These are phyloP conservation scores for Troides oblongomaculatus DNA, from an alignment of 2,888 invertebrate species.

Conservation along the genomic window DNA sequence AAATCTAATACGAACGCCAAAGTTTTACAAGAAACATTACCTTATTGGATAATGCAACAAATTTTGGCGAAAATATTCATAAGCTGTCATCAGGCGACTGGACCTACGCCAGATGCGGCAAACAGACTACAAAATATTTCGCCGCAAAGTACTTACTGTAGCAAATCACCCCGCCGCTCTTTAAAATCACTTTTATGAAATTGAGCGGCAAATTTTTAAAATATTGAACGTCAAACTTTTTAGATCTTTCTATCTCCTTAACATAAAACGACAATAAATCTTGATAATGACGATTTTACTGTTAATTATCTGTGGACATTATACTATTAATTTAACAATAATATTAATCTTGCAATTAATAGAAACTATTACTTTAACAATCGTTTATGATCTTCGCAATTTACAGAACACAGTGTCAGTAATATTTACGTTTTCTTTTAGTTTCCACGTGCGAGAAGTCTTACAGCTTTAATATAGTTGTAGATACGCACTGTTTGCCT, in stretches of 20 bases:
- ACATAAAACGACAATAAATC: background rate
- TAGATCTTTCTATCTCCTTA: slow-evolving; percentile 9
- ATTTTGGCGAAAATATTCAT: slow-evolving; percentile 79
- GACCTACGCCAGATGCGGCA: slow-evolving; percentile 75
- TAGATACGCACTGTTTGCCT: slow-evolving; percentile 66
- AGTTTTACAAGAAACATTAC: slow-evolving; percentile 62
- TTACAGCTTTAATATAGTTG: background rate
- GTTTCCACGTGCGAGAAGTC: background rate
- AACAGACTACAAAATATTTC: slow-evolving; percentile 75
- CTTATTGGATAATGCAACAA: slow-evolving; percentile 61
- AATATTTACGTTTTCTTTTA: background rate
- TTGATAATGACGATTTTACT: background rate
- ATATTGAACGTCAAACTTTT: slow-evolving; percentile 39
- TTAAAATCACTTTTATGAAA: slow-evolving; percentile 72
- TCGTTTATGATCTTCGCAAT: too few relatives aligned
- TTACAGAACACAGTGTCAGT: too few relatives aligned
- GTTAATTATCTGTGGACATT: background rate
- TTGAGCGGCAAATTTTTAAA: slow-evolving; percentile 59
- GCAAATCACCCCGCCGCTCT: slow-evolving; percentile 67
- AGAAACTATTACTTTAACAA: too few relatives aligned
- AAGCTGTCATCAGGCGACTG: slow-evolving; percentile 79
- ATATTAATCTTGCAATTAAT: too few relatives aligned
- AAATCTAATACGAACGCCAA: slow-evolving; percentile 54
- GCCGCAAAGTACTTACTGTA: slow-evolving; percentile 74
- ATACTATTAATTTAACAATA: background rate